phyloP scores from a whole-genome alignment of 2,888 invertebrate genomes.

The Pasiphila rectangulata region DNA sequence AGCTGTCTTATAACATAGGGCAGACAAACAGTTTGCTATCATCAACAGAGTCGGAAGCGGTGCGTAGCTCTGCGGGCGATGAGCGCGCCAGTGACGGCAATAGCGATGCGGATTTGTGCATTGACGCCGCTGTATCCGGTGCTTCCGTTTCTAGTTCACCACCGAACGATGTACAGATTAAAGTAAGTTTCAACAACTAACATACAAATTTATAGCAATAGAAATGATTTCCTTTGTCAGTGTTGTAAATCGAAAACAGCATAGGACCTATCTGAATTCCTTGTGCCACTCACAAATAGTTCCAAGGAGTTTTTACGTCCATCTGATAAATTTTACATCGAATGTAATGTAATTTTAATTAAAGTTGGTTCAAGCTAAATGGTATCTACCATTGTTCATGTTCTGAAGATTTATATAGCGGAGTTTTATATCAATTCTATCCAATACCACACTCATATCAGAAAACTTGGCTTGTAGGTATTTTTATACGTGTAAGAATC shows the following conservation, averaged over 20 bases:
- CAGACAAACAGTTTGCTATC: conserved; percentile 24
- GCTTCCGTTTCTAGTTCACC: conserved; percentile 78
- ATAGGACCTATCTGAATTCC: not conserved
- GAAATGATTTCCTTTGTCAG: not conserved
- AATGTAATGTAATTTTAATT: not conserved
- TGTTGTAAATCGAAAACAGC: conserved; percentile 2
- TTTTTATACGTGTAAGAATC: too few relatives aligned
- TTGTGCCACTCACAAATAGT: conserved; percentile 6
- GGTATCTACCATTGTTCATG: too few relatives aligned
- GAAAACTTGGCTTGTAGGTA: too few relatives aligned
- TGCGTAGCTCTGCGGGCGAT: conserved; percentile 68
- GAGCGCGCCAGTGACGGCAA: conserved; percentile 75
- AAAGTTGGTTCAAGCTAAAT: not conserved
- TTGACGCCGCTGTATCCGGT: conserved; percentile 70
- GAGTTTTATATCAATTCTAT: too few relatives aligned
- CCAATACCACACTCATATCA: not conserved
- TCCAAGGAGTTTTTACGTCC: too few relatives aligned
- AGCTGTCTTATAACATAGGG: conserved; percentile 13
- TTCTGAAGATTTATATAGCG: too few relatives aligned
- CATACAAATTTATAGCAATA: not conserved
- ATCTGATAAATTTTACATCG: not conserved
- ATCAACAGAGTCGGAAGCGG: conserved; percentile 63
- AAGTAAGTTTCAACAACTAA: conserved; percentile 49
- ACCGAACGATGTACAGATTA: conserved; percentile 68
- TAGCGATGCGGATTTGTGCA: conserved; percentile 68